Base-by-base conservation (phyloP, 2,888 invertebrate genomes). In the Tiliacea citrago region DNA sequence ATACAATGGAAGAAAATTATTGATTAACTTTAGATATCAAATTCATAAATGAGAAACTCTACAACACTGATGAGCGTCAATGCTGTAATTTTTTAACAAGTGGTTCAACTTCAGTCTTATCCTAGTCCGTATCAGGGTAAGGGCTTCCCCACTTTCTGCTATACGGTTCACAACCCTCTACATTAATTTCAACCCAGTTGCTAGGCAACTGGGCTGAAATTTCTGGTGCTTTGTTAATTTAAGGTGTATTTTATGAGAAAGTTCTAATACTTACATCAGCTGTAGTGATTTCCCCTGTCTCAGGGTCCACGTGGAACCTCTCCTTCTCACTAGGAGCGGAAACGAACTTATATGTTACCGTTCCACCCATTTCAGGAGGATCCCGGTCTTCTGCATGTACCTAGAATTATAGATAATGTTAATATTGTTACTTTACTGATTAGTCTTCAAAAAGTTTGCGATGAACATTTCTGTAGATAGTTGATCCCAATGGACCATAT, bases 301-400 rank as follows among this genome's bases (percentile, higher is more conserved):
- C 95, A 42, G 98, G 97, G 92, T 99, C 97, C 79, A 99, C 98
- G 83, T 97, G 97, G 93, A 99, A 99, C 92, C 98, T 97, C 76
- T 97, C 97, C 86, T 98, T 97, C 92, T 98, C 98, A 35, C 97
- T 97, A 24, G 97, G 97, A 45, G 98, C 97, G 73, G 97, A 97
- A 18, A 98, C 98, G 90, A 99, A 98, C 89, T 98, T 98, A 95
- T 99, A 99, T 16, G 97, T 98, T 70, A 99, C 97, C 72, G 97
- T 98, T 29, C 98, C 98, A 88, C 98, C 98, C 89, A 97, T 97
- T 83, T 98, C 98, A 0, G 97, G 97, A 7, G 97, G 97, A 94
- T 98, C 98, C 69, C 96, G 94, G 93, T 98, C 98, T 81, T 96
- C 97, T 42, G 98, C 98, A 79, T 96, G 95, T 21, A 98, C 86